Base-by-base conservation (phyloP, 2,888 invertebrate species). In the Cephus pulcher region DNA sequence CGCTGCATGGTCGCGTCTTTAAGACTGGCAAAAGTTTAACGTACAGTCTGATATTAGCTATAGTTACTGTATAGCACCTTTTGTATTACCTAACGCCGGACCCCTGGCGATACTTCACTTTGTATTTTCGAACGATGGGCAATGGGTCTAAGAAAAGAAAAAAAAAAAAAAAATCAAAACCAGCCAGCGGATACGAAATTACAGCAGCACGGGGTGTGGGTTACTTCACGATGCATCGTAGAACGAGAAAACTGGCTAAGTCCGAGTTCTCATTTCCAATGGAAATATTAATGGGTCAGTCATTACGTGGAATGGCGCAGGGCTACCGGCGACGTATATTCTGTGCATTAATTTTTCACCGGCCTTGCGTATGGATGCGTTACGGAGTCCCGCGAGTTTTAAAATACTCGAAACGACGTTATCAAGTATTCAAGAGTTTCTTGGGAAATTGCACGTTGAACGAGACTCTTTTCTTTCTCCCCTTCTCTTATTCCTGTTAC, bases 131-230 rank as follows among this genome's bases (percentile, higher is more conserved):
- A 56, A 1, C 4, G 15, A 15, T 4, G 1, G 15, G 40, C 40
- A 15, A 74, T n/a, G 15, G 34, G n/a, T n/a, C 15, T 11, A 35
- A 32, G 32, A 11, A 35, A 15, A 0, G 0, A 32, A 73, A 40
- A 30, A 1, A 30, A 30, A 15, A 73, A 40, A 15, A 15, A 32
- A 11, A 75, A 76, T 73, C 70, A 23, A 73, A 76, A 69, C 69
- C 33, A 32, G 15, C 11, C 33, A 34, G 73, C 35, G 75, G 69
- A 78, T 78, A 56, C 9, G 40, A 56, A 23, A 56, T 56, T 56
- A 15, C 23, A 6, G 40, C 23, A 6, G 40, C 6, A 15, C 12
- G 40, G 6, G 15, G 6, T 37, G 0, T 23, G 6, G 40, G 40
- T 1, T 40, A 23, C 0, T 15, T 1, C 1, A 40, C 40, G 40